phyloP scores from a whole-genome alignment of 2,797 vertebrate genomes.

The Acanthurus leucopareius region DNA sequence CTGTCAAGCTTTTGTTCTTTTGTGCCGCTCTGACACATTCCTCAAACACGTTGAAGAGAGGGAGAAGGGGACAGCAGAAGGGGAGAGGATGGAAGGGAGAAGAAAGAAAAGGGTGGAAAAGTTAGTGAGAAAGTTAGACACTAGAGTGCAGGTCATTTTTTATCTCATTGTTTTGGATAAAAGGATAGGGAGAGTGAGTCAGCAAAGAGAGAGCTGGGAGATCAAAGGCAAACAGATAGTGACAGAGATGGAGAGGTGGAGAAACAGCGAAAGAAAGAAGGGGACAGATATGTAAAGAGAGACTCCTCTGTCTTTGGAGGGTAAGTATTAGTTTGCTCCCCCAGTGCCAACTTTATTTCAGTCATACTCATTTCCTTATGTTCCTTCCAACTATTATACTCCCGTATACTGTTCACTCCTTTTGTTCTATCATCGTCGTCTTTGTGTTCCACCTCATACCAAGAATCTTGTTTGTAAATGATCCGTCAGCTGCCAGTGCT shows the following conservation, averaged over 20 bases:
- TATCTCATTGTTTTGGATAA: conserved; percentile 73
- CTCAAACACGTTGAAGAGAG: conserved; percentile 69
- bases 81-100: conserved; percentile 58
- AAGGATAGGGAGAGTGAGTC: conserved; percentile 68
- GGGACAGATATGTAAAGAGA: conserved; percentile 55
- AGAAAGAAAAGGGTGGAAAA: conserved; percentile 40
- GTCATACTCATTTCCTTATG: conserved; percentile 64
- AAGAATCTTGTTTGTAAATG: conserved; percentile 51
- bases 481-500: conserved; percentile 51
- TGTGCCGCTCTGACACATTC: conserved; percentile 84
- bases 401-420: conserved; percentile 35
- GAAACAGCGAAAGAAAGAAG: conserved; percentile 51
- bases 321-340: conserved; percentile 72
- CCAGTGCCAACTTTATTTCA: conserved; percentile 68
- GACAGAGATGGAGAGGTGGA: conserved; percentile 71
- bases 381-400: conserved; percentile 49
- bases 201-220: conserved; percentile 62
- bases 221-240: conserved; percentile 71
- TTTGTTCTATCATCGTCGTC: conserved; percentile 52
- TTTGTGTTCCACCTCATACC: conserved; percentile 41
- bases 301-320: conserved; percentile 61
- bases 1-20: conserved; percentile 81
- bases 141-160: conserved; percentile 69
- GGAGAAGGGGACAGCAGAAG: conserved; percentile 58
- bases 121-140: conserved; percentile 64